Base-by-base conservation (phyloP, 2,888 invertebrate species). In the Lobophora halterata region DNA sequence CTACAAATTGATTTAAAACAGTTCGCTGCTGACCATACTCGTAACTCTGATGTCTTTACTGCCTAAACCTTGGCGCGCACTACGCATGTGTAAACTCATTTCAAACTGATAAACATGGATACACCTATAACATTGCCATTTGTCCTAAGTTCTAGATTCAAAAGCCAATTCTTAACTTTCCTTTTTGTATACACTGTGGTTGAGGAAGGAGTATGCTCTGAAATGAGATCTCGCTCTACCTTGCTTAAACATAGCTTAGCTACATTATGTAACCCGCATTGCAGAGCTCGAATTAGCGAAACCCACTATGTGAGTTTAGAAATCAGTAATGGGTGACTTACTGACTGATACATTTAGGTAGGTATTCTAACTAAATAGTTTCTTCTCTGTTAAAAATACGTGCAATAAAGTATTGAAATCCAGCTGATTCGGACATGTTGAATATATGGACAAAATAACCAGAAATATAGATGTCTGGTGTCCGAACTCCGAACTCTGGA, bases 151-250 rank as follows among this genome's bases (percentile, higher is more conserved):
- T 16, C 13, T 28, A 29, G 20, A 30, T 6, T 21, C 12, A 17
- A 21, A 29, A 24, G 23, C 30, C 21, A 37, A 18, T 26, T 25
- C 30, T 27, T 31, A 34, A 38, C 38, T 44, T 37, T 38, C 34
- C 38, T 31, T 38, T 38, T 30, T 44, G 26, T 31, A 39, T n/a
- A n/a, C n/a, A n/a, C n/a, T n/a, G n/a, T n/a, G n/a, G n/a, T n/a
- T n/a, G n/a, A n/a, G n/a, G n/a, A 20, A 12, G 24, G 25, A 42
- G 42, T 31, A 36, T 32, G 36, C 10, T 36, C 42, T 32, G 27
- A 36, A 33, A 37, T 43, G 33, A 43, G 43, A 43, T 43, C 37
- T 37, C 29, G 43, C 43, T 43, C 43, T 33, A 43, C 43, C 43
- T 37, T 43, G 43, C 43, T 37, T 43, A 37, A 37, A 43, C 37